Base-by-base conservation (phyloP, 2,113 vertebrate genomes). In the Poeciliopsis occidentalis region DNA sequence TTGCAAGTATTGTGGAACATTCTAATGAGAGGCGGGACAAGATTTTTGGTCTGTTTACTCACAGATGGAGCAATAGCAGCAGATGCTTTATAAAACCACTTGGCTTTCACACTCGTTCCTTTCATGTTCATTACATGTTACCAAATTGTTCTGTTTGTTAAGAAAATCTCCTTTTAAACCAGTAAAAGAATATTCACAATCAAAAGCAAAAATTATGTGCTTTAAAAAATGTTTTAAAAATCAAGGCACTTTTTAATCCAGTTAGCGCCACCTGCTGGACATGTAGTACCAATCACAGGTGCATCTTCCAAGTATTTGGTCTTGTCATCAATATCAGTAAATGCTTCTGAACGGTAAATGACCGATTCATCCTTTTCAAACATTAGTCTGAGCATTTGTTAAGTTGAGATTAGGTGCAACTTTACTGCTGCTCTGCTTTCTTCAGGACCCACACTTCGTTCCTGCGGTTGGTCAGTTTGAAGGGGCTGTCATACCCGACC, bases 391-490 rank as follows among this genome's bases (percentile, higher is more conserved):
- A 19, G 44, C 44, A 19, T 47, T 47, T 47, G 34, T 47, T 19
- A 37, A 27, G 47, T 19, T 77, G 4, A 5, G 13, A n/a, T 5
- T 41, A 0, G 32, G 2, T 13, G 34, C 34, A n/a, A 26, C 64
- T 61, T 73, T 79, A 73, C 57, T 88, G 76, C 51, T 87, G 76
- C 15, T 69, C 67, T 29, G 39, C 67, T 32, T 91, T 91, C 85
- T 93, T 91, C 68, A 93, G 89, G 71, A 96, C 32, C 94, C 94
- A 96, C 7, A 95, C 93, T 82, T 97, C 95, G 2, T 95, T 95
- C 67, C 84, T 92, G 90, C 93, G 94, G 15, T 95, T 94, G 67
- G 93, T 84, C 72, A 96, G 90, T 73, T 96, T 92, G 81, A 94
- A 94, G 76, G 92, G 95, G 75, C 92, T 95, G 87, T 93, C 93